Evolutionary conservation across 2,888 invertebrate species (phyloP).

Genomic region (Dendrolimus houi): DNA sequence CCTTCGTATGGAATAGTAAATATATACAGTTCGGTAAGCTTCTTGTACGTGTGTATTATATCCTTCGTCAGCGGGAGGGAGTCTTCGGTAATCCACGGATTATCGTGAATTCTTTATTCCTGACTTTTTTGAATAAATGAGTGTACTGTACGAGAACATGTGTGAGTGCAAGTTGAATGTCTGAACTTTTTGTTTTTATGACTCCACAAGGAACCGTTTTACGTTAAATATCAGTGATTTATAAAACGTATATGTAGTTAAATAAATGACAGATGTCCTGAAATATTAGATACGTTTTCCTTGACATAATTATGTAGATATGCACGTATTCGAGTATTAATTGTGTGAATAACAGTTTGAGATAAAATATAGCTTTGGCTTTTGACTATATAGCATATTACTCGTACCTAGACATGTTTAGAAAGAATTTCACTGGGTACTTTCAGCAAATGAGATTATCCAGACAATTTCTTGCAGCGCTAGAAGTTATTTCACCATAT

Average conservation of each 20-base stretch:
- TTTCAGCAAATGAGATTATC: too few relatives aligned
- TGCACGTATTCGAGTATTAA: too few relatives aligned
- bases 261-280: too few relatives aligned
- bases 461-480: too few relatives aligned
- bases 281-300: too few relatives aligned
- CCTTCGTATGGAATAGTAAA: not conserved
- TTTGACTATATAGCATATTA: too few relatives aligned
- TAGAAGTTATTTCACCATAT: too few relatives aligned
- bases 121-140: slow-evolving; percentile 21
- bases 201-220: not conserved
- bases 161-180: not conserved
- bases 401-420: too few relatives aligned
- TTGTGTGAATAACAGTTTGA: too few relatives aligned
- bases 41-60: slow-evolving; percentile 18
- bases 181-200: not conserved
- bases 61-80: slow-evolving; percentile 30
- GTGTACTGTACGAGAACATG: slow-evolving; percentile 6
- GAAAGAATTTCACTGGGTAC: too few relatives aligned
- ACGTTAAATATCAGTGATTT: not conserved
- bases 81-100: slow-evolving; percentile 41
- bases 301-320: too few relatives aligned
- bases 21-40: not conserved
- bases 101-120: slow-evolving; percentile 32
- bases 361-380: too few relatives aligned
- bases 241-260: not conserved